A percentile compares a stretch with the other conserved stretches of the same genome.
Evolutionary conservation across 1,140 invertebrate species (phyloP).

Genomic region (Dendroctonus valens): DNA sequence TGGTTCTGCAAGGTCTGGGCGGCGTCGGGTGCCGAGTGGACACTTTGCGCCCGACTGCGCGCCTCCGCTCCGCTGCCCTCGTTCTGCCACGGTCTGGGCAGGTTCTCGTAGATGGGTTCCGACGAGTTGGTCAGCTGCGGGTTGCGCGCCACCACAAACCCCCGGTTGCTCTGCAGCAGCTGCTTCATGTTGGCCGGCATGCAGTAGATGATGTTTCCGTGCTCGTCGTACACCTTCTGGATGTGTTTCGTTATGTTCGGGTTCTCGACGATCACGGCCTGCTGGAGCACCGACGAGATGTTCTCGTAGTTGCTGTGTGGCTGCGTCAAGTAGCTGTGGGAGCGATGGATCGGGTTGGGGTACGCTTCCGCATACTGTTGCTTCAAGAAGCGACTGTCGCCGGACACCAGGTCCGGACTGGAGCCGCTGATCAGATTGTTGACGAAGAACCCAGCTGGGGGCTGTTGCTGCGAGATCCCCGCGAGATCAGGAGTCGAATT

Average conservation of each 20-base stretch:
- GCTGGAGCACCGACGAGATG: slow-evolving; percentile 53
- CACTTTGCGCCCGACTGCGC: slow-evolving; percentile 63
- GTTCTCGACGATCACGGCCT: slow-evolving; percentile 49
- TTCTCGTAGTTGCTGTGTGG: slow-evolving; percentile 72
- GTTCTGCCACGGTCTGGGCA: slow-evolving; percentile 63
- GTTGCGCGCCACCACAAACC: slow-evolving; percentile 54
- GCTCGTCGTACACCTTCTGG: slow-evolving; percentile 60
- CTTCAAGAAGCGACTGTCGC: slow-evolving; percentile 51
- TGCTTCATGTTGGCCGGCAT: slow-evolving; percentile 56
- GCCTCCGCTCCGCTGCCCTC: slow-evolving; percentile 47
- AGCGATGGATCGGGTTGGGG: slow-evolving; percentile 50
- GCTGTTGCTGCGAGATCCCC: slow-evolving; percentile 57
- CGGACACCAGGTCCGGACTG: slow-evolving; percentile 75
- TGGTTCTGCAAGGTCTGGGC: slow-evolving; percentile 44
- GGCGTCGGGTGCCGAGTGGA: slow-evolving; percentile 67
- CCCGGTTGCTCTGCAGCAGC: slow-evolving; percentile 49
- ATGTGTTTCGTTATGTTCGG: slow-evolving; percentile 57
- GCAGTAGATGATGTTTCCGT: slow-evolving; percentile 61
- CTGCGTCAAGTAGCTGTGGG: slow-evolving; percentile 55
- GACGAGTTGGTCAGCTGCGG: slow-evolving; percentile 52
- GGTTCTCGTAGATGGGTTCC: slow-evolving; percentile 79
- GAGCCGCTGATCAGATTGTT: slow-evolving; percentile 65
- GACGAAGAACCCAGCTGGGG: slow-evolving; percentile 39
- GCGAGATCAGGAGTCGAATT: slow-evolving; percentile 73
- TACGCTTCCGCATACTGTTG: background rate